Evolutionary conservation across 2,113 vertebrate genomes (phyloP).

Genomic region (Podocnemis expansa): DNA sequence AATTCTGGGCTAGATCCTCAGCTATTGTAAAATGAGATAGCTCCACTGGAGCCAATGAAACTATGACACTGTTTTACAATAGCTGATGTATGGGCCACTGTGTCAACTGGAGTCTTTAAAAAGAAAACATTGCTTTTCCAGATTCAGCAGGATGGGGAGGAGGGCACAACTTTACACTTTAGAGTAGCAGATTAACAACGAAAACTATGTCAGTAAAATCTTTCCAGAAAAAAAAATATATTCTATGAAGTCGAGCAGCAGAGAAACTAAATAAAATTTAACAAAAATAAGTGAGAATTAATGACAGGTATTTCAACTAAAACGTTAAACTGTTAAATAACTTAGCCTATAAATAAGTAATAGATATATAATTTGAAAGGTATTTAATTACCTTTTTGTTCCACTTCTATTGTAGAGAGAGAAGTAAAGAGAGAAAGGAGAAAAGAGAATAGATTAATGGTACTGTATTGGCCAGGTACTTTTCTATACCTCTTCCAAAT

Average conservation of each 20-base stretch:
- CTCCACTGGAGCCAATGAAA: slow-evolving; percentile 4
- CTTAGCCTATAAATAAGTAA: slow-evolving; percentile 81
- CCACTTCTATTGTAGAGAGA: slow-evolving; percentile 98
- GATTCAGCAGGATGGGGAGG: slow-evolving; percentile 38
- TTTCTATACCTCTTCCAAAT: slow-evolving; percentile 81
- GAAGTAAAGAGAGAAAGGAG: slow-evolving; percentile 87
- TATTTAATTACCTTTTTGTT: slow-evolving; percentile 99
- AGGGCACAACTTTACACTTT: neutral
- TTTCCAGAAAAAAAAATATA: slow-evolving; percentile 36
- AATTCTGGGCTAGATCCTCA: neutral
- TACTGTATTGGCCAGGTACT: slow-evolving; percentile 82
- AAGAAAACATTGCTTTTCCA: neutral
- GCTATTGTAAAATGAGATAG: neutral
- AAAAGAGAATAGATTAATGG: slow-evolving; percentile 94
- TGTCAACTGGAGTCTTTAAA: slow-evolving; percentile 8
- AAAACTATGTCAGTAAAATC: slow-evolving; percentile 16
- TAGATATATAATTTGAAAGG: slow-evolving; percentile 84
- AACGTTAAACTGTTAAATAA: slow-evolving; percentile 80
- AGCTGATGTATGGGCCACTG: neutral
- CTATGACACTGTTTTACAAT: neutral
- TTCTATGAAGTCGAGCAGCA: slow-evolving; percentile 82
- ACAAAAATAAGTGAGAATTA: slow-evolving; percentile 80
- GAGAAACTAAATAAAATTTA: slow-evolving; percentile 79
- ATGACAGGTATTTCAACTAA: slow-evolving; percentile 81
- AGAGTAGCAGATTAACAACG: slow-evolving; percentile 39